These are phyloP conservation scores for Ophonus ardosiacus DNA, from an alignment of 2,888 invertebrate genomes.

Conservation along the genomic window DNA sequence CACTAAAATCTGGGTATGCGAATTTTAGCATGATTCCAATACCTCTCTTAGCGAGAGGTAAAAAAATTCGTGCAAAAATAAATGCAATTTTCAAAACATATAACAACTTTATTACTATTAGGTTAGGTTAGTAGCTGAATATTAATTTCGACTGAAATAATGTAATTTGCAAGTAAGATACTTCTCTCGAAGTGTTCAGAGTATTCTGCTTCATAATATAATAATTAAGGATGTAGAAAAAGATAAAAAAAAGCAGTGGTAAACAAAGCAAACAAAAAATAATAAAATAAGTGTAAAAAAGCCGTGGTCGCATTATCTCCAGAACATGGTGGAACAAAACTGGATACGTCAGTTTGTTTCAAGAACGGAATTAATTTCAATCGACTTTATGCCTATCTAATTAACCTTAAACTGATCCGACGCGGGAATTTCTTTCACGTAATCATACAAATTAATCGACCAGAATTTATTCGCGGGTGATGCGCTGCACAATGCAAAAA, in stretches of 20 bases:
- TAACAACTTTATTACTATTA: too few relatives aligned
- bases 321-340: conserved; percentile 43
- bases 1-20: too few relatives aligned
- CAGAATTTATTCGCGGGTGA: background rate
- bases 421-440: conserved; percentile 29
- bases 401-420: conserved; percentile 45
- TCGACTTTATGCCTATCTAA: conserved; percentile 54
- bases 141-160: background rate
- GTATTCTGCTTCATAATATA: background rate
- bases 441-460: conserved; percentile 47
- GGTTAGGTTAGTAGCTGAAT: too few relatives aligned
- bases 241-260: conserved; percentile 23
- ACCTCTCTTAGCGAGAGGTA: too few relatives aligned
- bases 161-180: background rate
- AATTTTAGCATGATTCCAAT: too few relatives aligned
- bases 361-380: conserved; percentile 47
- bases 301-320: conserved; percentile 20
- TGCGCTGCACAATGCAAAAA: background rate
- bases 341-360: conserved; percentile 44
- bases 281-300: conserved; percentile 27
- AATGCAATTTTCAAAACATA: too few relatives aligned
- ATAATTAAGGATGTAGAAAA: conserved; percentile 37
- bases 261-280: conserved; percentile 35
- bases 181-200: background rate
- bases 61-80: too few relatives aligned